Conservation (phyloP, 2,797 vertebrate genomes). For the Channallabes apus region DNA sequence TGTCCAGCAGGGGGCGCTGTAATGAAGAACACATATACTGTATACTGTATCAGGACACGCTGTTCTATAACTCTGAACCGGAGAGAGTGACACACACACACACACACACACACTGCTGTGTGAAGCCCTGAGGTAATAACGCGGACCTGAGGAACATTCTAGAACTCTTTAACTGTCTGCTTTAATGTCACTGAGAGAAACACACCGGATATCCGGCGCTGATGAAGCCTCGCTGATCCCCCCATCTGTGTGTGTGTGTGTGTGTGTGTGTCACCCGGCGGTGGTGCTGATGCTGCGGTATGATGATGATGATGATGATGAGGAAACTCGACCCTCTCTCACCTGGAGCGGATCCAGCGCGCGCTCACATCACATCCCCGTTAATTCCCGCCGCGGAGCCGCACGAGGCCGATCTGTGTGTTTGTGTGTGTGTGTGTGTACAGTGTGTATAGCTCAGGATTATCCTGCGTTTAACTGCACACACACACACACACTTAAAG, state of each 20-base stretch:
- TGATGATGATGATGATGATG: neutral
- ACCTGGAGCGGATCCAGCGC: neutral
- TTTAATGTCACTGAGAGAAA: too few relatives aligned
- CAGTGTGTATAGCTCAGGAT: neutral
- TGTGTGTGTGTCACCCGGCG: neutral
- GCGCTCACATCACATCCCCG: neutral
- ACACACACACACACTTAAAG: neutral
- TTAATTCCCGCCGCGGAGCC: neutral
- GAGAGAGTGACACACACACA: too few relatives aligned
- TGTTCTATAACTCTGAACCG: neutral
- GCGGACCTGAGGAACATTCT: too few relatives aligned
- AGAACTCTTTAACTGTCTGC: neutral
- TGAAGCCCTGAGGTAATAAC: neutral
- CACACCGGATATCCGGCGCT: constrained; percentile 12
- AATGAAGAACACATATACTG: too few relatives aligned
- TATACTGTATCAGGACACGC: neutral
- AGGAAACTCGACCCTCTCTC: neutral
- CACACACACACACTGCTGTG: neutral
- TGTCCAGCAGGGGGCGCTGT: too few relatives aligned
- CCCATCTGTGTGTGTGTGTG: neutral
- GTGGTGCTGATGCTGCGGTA: neutral
- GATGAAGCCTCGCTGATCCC: neutral
- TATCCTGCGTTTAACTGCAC: neutral
- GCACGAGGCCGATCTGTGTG: neutral
- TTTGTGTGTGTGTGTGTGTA: neutral